Conservation (phyloP, 2,113 vertebrate genomes). For the Chrysemys picta region DNA sequence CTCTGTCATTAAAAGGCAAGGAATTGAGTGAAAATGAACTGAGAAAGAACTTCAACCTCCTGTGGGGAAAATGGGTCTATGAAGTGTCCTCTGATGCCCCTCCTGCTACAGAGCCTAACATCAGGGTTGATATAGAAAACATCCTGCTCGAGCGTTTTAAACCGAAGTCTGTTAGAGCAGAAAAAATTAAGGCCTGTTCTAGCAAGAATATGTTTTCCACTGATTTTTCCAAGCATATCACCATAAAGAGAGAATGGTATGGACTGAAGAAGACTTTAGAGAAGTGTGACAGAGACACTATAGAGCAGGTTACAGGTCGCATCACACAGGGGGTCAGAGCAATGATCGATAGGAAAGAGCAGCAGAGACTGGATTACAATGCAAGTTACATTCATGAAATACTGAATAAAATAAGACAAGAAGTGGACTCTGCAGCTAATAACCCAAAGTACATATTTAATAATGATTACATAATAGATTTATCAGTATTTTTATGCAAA, state of each 20-base stretch:
- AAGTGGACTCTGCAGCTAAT: constrained; percentile 24
- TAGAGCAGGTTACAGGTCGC: neutral
- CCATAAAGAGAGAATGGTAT: fast-evolving
- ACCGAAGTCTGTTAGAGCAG: too few relatives aligned
- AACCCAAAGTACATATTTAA: constrained; percentile 36
- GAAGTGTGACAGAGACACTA: neutral
- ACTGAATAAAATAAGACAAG: neutral
- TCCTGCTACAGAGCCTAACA: too few relatives aligned
- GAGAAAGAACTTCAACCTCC: too few relatives aligned
- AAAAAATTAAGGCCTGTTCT: too few relatives aligned
- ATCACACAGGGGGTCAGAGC: neutral
- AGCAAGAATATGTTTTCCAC: too few relatives aligned
- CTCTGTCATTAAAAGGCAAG: too few relatives aligned
- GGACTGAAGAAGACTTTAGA: neutral
- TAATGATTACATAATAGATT: constrained; percentile 37
- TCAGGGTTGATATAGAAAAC: too few relatives aligned
- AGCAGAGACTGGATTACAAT: constrained; percentile 33
- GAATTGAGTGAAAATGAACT: too few relatives aligned
- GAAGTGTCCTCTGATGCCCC: too few relatives aligned
- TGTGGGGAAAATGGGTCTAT: too few relatives aligned
- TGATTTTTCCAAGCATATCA: too few relatives aligned
- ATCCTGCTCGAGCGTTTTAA: too few relatives aligned
- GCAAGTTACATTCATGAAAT: constrained; percentile 59
- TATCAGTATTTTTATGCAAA: constrained; percentile 45
- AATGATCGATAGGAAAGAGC: constrained; percentile 14